Percentiles rank a stretch among this genome's conserved stretches.
Conservation (phyloP, 2,888 invertebrate species). For the Leptinotarsa rubiginosa region DNA sequence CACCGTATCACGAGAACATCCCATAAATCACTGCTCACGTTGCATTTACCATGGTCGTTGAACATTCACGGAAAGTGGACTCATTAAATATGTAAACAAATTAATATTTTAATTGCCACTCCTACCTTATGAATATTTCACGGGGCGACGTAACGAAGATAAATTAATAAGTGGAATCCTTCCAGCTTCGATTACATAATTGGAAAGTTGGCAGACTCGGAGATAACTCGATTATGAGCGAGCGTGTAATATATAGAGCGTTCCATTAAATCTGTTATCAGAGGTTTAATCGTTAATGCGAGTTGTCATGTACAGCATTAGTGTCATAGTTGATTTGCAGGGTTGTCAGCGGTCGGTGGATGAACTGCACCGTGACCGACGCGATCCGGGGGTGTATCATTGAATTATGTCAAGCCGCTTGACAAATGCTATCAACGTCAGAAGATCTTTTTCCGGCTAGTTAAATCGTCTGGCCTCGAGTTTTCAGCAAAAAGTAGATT, state of each 20-base stretch:
- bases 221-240: constrained; percentile 63
- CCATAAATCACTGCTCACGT: background rate
- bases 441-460: constrained; percentile 22
- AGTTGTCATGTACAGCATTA: constrained; percentile 66
- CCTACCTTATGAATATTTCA: constrained; percentile 21
- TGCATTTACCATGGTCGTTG: constrained; percentile 15
- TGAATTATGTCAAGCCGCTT: constrained; percentile 53
- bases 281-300: constrained; percentile 65
- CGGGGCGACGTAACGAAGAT: constrained; percentile 36
- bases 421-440: constrained; percentile 53
- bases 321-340: constrained; percentile 64
- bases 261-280: constrained; percentile 66
- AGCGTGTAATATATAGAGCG: constrained; percentile 63
- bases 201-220: constrained; percentile 62
- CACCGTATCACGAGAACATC: constrained; percentile 8
- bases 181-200: constrained; percentile 58
- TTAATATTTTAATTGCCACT: constrained; percentile 18
- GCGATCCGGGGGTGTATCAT: constrained; percentile 50
- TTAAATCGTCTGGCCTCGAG: constrained; percentile 4
- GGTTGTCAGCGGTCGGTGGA: constrained; percentile 53
- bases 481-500: background rate
- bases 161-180: constrained; percentile 45
- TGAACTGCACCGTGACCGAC: constrained; percentile 44
- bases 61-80: constrained; percentile 14
- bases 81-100: constrained; percentile 16